Conservation (phyloP, 2,797 vertebrate genomes). For the Rallus crepitans region DNA sequence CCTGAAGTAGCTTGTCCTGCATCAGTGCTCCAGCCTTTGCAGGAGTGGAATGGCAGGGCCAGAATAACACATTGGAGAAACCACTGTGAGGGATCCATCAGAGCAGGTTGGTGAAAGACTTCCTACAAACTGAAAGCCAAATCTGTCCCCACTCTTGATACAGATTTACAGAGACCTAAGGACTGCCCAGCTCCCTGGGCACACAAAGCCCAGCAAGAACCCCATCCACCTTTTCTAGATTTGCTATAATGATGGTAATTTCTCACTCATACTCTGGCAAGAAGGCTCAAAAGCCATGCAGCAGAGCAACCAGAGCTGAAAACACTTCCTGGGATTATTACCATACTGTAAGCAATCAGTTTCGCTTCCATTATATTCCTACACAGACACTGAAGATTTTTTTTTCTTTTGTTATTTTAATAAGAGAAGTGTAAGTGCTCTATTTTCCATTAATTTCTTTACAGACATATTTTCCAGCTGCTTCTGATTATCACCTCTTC, state of each 20-base stretch:
- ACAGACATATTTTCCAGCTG: neutral
- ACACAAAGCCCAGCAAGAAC: neutral
- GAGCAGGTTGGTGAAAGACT: neutral
- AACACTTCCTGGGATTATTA: neutral
- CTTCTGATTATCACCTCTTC: slow-evolving; percentile 3
- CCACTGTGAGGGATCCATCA: neutral
- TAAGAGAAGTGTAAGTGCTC: neutral
- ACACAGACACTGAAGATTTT: neutral
- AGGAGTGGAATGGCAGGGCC: neutral
- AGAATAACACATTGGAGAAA: neutral
- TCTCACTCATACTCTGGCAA: neutral
- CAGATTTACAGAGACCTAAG: neutral
- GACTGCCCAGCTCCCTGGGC: neutral
- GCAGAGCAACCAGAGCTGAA: neutral
- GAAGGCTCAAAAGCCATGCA: neutral
- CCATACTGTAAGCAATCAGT: neutral
- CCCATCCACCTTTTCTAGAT: neutral
- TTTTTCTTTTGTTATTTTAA: neutral
- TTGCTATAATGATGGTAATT: neutral
- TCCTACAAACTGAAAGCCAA: neutral
- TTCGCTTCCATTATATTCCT: slow-evolving; percentile 10
- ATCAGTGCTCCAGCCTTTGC: neutral
- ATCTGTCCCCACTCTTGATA: neutral
- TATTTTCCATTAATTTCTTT: slow-evolving; percentile 16
- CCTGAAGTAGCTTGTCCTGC: neutral